Evolutionary conservation across 2,113 vertebrate species (phyloP).

Genomic region (Lonchura striata): DNA sequence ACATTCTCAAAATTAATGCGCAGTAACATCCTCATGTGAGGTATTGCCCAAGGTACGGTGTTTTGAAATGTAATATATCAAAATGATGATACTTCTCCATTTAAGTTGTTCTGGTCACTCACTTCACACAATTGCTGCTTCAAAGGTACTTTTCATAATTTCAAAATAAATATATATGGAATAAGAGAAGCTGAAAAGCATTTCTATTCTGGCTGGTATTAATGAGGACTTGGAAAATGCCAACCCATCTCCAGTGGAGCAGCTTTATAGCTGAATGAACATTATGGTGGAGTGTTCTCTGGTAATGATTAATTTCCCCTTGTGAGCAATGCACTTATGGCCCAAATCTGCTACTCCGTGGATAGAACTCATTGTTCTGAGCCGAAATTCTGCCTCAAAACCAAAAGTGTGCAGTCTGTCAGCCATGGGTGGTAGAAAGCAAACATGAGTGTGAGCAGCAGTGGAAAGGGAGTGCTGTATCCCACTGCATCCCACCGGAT

Average conservation of each 20-base stretch:
- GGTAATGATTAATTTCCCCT: conserved; percentile 35
- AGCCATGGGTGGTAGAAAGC: neutral
- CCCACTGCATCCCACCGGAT: neutral
- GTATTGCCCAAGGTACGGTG: conserved; percentile 21
- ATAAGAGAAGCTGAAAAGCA: conserved; percentile 36
- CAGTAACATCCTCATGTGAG: conserved; percentile 47
- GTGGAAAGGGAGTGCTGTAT: neutral
- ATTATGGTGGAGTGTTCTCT: conserved; percentile 35
- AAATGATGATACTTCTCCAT: conserved; percentile 53
- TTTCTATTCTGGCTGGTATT: conserved; percentile 50
- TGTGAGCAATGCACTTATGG: neutral
- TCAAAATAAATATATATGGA: conserved; percentile 59
- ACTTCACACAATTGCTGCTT: conserved; percentile 31
- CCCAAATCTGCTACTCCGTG: neutral
- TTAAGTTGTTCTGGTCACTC: conserved; percentile 50
- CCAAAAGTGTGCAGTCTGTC: neutral
- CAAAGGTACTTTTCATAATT: conserved; percentile 58
- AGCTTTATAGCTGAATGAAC: conserved; percentile 34
- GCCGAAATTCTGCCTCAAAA: neutral
- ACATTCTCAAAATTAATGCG: conserved; percentile 65
- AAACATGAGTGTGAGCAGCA: neutral
- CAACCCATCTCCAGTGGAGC: conserved; percentile 34
- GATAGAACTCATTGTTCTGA: neutral
- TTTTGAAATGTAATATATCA: conserved; percentile 62
- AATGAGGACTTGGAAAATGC: conserved; percentile 54